Conservation (phyloP, 2,113 vertebrate species). For the Empidonax alnorum region DNA sequence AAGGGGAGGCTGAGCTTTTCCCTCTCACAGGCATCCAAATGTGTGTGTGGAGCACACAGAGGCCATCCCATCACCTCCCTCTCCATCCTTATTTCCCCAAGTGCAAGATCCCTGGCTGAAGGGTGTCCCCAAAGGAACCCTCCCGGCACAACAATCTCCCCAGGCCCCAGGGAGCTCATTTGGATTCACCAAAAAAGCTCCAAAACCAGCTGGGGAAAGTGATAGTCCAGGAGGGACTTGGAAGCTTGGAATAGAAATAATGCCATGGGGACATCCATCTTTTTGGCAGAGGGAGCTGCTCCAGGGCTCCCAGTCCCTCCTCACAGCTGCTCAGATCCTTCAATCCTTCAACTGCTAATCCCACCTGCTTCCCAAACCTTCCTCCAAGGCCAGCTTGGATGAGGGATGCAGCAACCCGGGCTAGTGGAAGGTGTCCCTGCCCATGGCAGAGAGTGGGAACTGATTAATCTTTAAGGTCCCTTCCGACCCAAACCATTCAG, state of each 20-base stretch:
- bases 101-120: background rate
- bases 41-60: accelerated
- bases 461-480: background rate
- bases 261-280: background rate
- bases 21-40: background rate
- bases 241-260: background rate
- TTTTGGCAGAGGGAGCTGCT: background rate
- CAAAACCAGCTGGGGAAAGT: background rate
- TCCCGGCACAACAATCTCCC: background rate
- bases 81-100: accelerated
- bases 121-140: accelerated
- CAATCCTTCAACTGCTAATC: background rate
- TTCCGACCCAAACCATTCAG: background rate
- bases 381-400: background rate
- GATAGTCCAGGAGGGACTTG: background rate
- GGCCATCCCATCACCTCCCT: background rate
- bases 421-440: background rate
- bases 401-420: background rate
- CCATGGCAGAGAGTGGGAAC: background rate
- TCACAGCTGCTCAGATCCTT: background rate
- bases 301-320: background rate
- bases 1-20: background rate
- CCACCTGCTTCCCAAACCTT: background rate
- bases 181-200: background rate
- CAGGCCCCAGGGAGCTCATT: background rate